Evolutionary conservation across 2,888 invertebrate genomes (phyloP).

Genomic region (Pseudoips prasinana): DNA sequence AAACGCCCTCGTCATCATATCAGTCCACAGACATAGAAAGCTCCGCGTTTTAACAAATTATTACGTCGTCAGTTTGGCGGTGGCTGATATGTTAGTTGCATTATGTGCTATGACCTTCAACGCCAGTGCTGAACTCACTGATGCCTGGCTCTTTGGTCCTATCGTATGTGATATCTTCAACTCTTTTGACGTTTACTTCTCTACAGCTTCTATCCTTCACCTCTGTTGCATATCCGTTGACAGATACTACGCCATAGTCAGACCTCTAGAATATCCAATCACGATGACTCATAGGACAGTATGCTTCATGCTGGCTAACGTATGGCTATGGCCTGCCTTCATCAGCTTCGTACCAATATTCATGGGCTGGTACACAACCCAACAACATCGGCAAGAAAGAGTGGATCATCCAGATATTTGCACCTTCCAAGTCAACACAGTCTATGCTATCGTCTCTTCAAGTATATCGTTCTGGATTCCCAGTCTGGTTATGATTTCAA

Average conservation of each 20-base stretch:
- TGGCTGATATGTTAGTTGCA: conserved; percentile 96
- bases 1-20: conserved; percentile 94
- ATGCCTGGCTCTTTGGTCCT: conserved; percentile 94
- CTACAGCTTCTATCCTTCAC: conserved; percentile 95
- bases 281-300: conserved; percentile 94
- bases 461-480: conserved; percentile 97
- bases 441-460: conserved; percentile 93
- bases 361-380: conserved; percentile 96
- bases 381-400: conserved; percentile 86
- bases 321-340: conserved; percentile 95
- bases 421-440: conserved; percentile 91
- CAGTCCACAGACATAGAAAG: conserved; percentile 90
- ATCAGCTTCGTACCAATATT: conserved; percentile 98
- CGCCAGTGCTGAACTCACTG: conserved; percentile 92
- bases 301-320: conserved; percentile 91
- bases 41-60: conserved; percentile 95
- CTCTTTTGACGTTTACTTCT: conserved; percentile 96
- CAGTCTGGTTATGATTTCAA: conserved; percentile 94
- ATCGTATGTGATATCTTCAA: conserved; percentile 97
- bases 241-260: conserved; percentile 94
- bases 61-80: conserved; percentile 96
- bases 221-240: conserved; percentile 97
- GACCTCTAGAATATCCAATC: conserved; percentile 94
- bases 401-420: conserved; percentile 87
- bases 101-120: conserved; percentile 96